Conservation (phyloP, 2,797 vertebrate genomes). For the Arctocebus calabarensis region DNA sequence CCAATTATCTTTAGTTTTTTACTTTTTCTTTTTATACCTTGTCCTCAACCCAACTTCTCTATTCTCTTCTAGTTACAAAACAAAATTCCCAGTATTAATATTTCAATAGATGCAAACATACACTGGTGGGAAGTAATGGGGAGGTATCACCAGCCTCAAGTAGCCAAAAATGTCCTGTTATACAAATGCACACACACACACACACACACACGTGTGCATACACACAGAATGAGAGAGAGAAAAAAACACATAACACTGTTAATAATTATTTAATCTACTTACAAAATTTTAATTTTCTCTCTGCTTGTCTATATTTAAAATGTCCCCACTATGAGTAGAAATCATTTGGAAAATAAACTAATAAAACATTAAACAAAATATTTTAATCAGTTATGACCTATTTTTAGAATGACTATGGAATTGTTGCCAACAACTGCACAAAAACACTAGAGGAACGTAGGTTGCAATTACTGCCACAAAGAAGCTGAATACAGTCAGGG, state of each 20-base stretch:
- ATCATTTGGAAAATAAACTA: neutral
- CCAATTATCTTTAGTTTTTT: neutral
- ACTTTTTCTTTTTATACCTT: neutral
- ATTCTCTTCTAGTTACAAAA: neutral
- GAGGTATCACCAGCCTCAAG: neutral
- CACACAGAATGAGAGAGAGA: neutral
- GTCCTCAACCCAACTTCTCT: neutral
- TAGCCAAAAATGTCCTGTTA: neutral
- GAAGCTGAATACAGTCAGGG: neutral
- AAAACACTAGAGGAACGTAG: neutral
- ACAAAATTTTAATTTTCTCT: conserved; percentile 11
- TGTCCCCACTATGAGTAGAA: neutral
- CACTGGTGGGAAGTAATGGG: neutral
- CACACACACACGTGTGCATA: neutral
- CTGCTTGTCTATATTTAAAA: neutral
- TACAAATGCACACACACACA: neutral
- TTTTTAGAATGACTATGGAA: conserved; percentile 6
- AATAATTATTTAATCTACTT: neutral
- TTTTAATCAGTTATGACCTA: neutral
- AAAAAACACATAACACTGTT: neutral
- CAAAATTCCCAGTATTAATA: neutral
- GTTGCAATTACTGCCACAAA: neutral
- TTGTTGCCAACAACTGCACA: neutral
- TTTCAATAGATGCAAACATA: neutral
- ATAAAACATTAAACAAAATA: neutral